Base-by-base conservation (phyloP, 2,888 invertebrate species). In the Andrena hattorfiana region DNA sequence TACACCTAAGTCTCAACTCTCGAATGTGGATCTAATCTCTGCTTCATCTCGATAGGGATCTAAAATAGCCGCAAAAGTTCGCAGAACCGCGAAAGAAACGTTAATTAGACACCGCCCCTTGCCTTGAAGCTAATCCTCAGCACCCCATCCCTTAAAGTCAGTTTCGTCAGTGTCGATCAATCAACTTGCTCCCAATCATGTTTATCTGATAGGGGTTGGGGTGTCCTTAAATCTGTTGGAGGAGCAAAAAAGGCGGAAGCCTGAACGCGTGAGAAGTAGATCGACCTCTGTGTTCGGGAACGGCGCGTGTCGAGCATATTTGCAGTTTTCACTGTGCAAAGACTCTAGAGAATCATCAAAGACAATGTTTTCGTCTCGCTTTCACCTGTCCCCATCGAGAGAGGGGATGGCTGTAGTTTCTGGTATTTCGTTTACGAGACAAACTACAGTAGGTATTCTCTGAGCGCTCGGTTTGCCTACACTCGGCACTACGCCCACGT, bases 231-330 rank as follows among this genome's bases (percentile, higher is more conserved):
- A 73, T 32, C 10, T 4, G 30, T n/a, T 1, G 8, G 35, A 64
- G 35, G 1, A 28, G 13, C 13, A 28, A 28, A 42, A 42, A 73
- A 16, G 5, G 23, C 23, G 32, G 20, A 7, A 56, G 20, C 13
- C 23, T 5, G 63, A 51, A 35, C 26, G 13, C 7, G 32, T 23
- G 63, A 7, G 28, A 35, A 54, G 26, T 30, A 35, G 63, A n/a
- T n/a, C 23, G 26, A 20, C n/a, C 26, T 10, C 16, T 0, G 35
- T 16, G 13, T 7, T 16, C 28, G 0, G 7, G 4, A n/a, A 26
- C 32, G 62, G 23, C 63, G 30, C 64, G 59, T 30, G 77, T 26
- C 30, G 60, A 60, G 60, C 49, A 60, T 42, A 42, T 42, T 42
- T 42, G 42, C 4, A 42, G 16, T 4, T 42, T 42, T 42, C 42